A percentile compares a stretch with the other conserved stretches of the same genome.
These are phyloP conservation scores for Phorcus lineatus DNA, from an alignment of 2,888 invertebrate genomes.

Conservation along the genomic window DNA sequence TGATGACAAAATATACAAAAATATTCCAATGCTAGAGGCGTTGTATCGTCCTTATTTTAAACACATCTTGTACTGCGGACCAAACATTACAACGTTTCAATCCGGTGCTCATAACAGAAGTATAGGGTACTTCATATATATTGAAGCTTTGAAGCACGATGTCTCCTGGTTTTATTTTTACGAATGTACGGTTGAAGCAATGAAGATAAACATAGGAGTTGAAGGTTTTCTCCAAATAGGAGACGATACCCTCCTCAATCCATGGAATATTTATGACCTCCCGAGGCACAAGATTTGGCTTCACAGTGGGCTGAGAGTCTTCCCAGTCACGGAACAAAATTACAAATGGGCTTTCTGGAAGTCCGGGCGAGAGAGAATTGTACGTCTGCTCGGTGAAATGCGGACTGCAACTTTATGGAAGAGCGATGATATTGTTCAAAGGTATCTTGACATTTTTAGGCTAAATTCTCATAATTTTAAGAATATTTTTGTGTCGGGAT, in stretches of 20 bases:
- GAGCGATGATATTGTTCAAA: neutral
- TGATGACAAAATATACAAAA: neutral
- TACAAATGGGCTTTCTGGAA: neutral
- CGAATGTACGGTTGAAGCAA: neutral
- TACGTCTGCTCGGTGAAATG: neutral
- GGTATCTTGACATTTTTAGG: neutral
- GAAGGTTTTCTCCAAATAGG: neutral
- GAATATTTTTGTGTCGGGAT: neutral
- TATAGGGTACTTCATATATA: neutral
- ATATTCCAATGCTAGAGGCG: neutral
- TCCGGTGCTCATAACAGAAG: neutral
- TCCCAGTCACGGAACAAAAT: neutral
- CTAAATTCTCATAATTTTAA: neutral
- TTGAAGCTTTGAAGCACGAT: neutral
- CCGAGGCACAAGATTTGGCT: neutral
- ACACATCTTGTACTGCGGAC: neutral
- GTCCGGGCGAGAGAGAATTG: neutral
- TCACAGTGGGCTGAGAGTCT: neutral
- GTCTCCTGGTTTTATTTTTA: neutral
- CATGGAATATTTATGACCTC: neutral
- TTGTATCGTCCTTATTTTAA: neutral
- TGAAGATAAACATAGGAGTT: neutral
- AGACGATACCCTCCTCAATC: neutral
- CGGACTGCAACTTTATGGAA: neutral
- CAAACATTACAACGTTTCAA: neutral